Conservation (phyloP, 2,888 invertebrate species). For the Mongoloraphidia duomilia region DNA sequence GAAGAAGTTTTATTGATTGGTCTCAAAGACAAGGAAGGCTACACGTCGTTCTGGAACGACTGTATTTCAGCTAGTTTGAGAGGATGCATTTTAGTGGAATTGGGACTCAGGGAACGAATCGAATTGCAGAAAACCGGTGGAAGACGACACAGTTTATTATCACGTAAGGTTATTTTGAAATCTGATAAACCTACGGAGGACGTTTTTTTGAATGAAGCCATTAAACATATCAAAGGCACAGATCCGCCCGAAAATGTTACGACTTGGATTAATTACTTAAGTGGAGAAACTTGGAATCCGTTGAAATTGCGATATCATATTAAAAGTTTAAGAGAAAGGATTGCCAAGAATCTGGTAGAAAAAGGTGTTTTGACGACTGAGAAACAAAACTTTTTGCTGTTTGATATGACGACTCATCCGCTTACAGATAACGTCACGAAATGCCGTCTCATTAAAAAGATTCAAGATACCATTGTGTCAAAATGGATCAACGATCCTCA, state of each 20-base stretch:
- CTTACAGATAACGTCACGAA: constrained; percentile 82
- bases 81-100: constrained; percentile 88
- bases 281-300: constrained; percentile 97
- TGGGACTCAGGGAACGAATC: constrained; percentile 77
- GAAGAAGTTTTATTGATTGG: constrained; percentile 97
- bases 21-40: constrained; percentile 98
- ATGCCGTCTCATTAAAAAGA: constrained; percentile 84
- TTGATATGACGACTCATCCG: constrained; percentile 98
- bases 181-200: constrained; percentile 85
- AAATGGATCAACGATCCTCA: constrained; percentile 90
- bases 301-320: constrained; percentile 88
- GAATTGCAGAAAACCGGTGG: constrained; percentile 88
- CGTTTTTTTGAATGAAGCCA: constrained; percentile 74
- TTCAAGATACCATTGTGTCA: constrained; percentile 83
- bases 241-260: constrained; percentile 87
- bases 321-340: constrained; percentile 87
- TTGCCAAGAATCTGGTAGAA: constrained; percentile 93
- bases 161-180: constrained; percentile 60
- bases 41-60: constrained; percentile 98
- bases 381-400: constrained; percentile 91
- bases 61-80: constrained; percentile 93
- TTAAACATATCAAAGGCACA: constrained; percentile 90
- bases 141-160: constrained; percentile 71
- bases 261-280: constrained; percentile 94
- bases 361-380: constrained; percentile 93